Evolutionary conservation across 2,113 vertebrate species (phyloP), one percentile per base, ranked within the genome.

Genomic region (mouse (Mus musculus)): DNA sequence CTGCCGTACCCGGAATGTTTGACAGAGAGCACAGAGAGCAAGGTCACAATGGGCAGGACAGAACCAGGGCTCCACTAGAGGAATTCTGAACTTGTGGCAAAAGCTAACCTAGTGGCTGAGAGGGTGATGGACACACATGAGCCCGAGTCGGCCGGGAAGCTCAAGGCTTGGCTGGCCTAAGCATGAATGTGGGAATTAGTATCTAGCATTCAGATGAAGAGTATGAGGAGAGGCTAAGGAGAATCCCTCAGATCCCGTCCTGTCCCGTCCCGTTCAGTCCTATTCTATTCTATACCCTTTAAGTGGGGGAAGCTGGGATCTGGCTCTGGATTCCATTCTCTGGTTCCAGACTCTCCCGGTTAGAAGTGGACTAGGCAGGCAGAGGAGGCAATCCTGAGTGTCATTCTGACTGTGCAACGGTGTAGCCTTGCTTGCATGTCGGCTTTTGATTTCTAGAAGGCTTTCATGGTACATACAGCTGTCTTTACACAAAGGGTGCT

Each of bases 41-140:
- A 61, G 82, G 94, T 97, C 97, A 98, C 92, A 97, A 91, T 97
- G 92, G 30, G 39, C 78, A 61, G 59, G 63, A 49, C 22, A 95
- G 92, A 92, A 14, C 81, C 52, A 65, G 77, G 39, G 91, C 93
- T 96, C 96, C 56, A 90, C 54, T 49, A 63, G 72, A 88, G 88
- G 65, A 86, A 90, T 94, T 95, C 92, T 95, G 54, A 95, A 52
- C 26, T 69, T 59, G 49, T 0, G 26, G 46, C 22, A 92, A 54
- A 67, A 92, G 88, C 56, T 72, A 84, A 67, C 36, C 39, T 39
- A 59, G 49, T 85, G 81, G 46, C 42, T 33, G 46, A 87, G 9
- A 61, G 76, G 67, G 46, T 78, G 86, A 94, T 73, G 33, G 46
- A 3, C 75, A 54, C 54, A 75, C 10, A 5, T 71, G 84, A 93